phyloP scores from a whole-genome alignment of 2,888 invertebrate species.

The Parnassius mnemosyne region DNA sequence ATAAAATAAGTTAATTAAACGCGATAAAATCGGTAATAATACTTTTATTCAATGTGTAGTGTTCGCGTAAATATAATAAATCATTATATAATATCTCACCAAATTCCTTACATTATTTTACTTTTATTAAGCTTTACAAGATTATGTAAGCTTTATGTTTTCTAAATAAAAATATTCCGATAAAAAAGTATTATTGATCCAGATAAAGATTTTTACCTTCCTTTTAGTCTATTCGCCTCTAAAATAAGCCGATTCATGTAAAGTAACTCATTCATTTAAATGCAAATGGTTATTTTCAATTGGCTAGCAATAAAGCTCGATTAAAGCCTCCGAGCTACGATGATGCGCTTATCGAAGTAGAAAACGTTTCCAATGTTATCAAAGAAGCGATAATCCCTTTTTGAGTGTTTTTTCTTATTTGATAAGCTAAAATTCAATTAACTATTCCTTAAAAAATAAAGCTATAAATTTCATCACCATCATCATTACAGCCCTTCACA shows the following conservation, averaged over 20 bases:
- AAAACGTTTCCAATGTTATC: conserved; percentile 13
- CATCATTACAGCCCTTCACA: too few species aligned
- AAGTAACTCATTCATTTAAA: conserved; percentile 18
- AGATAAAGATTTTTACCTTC: neutral
- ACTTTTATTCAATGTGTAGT: too few species aligned
- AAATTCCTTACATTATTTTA: too few species aligned
- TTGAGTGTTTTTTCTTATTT: conserved; percentile 22
- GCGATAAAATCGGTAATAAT: too few species aligned
- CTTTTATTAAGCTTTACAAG: too few species aligned
- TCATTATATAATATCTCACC: too few species aligned
- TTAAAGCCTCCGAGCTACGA: conserved; percentile 15
- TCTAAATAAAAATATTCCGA: too few species aligned
- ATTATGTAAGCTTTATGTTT: too few species aligned
- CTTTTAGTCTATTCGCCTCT: neutral
- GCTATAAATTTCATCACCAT: too few species aligned
- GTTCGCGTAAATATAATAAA: too few species aligned
- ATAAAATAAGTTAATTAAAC: too few species aligned
- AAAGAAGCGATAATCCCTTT: conserved; percentile 13
- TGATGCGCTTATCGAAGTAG: conserved; percentile 16
- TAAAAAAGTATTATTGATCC: neutral
- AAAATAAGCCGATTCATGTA: conserved; percentile 9
- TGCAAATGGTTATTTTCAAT: conserved; percentile 25
- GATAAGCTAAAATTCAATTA: conserved; percentile 11
- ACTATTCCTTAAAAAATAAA: too few species aligned
- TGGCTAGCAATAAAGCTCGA: conserved; percentile 21